Evolutionary conservation across 2,797 vertebrate species (phyloP), one percentile per base, ranked within the genome.

Genomic region (Sus cebifrons): DNA sequence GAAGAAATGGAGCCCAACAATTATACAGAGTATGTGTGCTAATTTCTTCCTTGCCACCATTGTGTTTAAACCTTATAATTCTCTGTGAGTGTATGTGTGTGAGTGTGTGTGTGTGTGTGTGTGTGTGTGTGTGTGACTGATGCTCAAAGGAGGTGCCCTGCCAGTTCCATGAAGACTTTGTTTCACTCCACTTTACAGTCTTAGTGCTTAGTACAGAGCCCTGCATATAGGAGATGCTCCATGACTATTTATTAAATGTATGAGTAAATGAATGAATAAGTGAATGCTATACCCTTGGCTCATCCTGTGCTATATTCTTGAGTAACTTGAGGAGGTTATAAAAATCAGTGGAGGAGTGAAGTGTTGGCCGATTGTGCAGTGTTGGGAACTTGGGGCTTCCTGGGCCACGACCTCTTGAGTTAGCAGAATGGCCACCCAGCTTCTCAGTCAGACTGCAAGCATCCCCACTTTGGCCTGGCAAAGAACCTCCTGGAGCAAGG

Each of bases 271-370:
- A 94, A 60, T 73, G 52, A 64, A 64, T 64, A 64, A 64, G 62
- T 27, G 62, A 64, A 64, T 6, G 40, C 36, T 75, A 1, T 54
- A 56, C 9, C 25, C 29, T 36, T 64, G 0, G 23, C 25, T 64
- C 27, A 64, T 27, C 23, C 23, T 64, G 62, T 64, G 62, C 23
- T 13, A 27, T 6, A 64, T 64, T 64, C 62, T 64, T 54, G 20
- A 70, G 36, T 65, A 86, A 60, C 32, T 91, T 70, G 67, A 93
- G 56, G 58, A 77, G 20, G 40, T 29, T 36, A 54, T 12, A 52
- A 79, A 96, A 91, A 75, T 32, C 68, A 94, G 23, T 23, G 27
- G 67, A 83, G 49, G 77, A 88, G 58, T 70, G 10, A 75, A 71
- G 6, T 78, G 12, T 58, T 54, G 71, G 36, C 13, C 44, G n/a